These are phyloP conservation scores for Neelides sp. DNA, from an alignment of 1,140 invertebrate species.

Conservation along the genomic window DNA sequence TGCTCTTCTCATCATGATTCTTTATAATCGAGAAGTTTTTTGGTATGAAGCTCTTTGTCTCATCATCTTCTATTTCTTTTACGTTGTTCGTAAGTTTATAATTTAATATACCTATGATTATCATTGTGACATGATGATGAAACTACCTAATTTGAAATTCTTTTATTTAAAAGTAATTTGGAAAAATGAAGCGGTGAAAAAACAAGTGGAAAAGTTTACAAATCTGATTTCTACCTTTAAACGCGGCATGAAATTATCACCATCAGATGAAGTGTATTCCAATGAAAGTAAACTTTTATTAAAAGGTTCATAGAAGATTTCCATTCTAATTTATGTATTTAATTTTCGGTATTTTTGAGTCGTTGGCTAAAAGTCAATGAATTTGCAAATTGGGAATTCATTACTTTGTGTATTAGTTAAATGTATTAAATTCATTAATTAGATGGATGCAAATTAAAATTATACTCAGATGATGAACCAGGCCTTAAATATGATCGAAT, in stretches of 20 bases:
- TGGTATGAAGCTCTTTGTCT: constrained; percentile 68
- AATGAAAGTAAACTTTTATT: too few relatives aligned
- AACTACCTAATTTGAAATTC: background rate
- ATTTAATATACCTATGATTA: background rate
- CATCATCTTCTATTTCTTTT: constrained; percentile 58
- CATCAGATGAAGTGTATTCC: too few relatives aligned
- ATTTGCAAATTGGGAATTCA: too few relatives aligned
- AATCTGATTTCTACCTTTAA: background rate
- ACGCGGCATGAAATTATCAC: background rate
- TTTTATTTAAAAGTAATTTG: background rate
- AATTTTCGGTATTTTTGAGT: too few relatives aligned
- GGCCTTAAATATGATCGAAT: too few relatives aligned
- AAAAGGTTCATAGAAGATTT: too few relatives aligned
- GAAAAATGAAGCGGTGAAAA: background rate
- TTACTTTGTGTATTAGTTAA: too few relatives aligned
- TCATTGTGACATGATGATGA: background rate
- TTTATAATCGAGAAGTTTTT: constrained; percentile 61
- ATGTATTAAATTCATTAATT: too few relatives aligned
- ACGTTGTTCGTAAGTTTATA: constrained; percentile 23
- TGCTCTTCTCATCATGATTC: constrained; percentile 54
- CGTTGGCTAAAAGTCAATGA: too few relatives aligned
- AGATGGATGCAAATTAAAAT: too few relatives aligned
- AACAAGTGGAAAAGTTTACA: background rate
- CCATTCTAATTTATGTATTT: too few relatives aligned
- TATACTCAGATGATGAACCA: too few relatives aligned